Evolutionary conservation across 2,113 vertebrate genomes (phyloP).

Genomic region (Lepus timidus): DNA sequence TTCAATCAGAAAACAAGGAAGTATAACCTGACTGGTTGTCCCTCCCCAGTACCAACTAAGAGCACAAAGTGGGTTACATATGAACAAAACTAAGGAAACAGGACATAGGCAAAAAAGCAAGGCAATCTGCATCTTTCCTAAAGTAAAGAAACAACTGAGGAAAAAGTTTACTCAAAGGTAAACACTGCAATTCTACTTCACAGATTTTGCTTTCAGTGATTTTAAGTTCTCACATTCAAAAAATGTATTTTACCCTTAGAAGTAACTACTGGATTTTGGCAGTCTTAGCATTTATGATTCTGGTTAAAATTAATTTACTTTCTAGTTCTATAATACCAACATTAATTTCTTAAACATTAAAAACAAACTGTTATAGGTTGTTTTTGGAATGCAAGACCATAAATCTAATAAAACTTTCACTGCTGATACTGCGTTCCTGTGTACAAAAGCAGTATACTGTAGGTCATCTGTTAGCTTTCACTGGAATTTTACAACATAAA

Average conservation of each 20-base stretch:
- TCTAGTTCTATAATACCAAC: constrained; percentile 27
- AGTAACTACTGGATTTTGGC: neutral
- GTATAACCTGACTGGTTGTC: neutral
- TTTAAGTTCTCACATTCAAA: constrained; percentile 53
- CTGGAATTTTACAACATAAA: constrained; percentile 44
- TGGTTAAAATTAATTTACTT: constrained; percentile 48
- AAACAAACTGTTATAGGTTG: constrained; percentile 28
- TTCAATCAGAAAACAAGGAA: constrained; percentile 50
- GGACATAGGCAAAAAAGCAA: neutral
- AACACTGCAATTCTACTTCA: constrained; percentile 12
- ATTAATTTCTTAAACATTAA: constrained; percentile 34
- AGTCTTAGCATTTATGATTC: constrained; percentile 41
- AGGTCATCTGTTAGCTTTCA: neutral
- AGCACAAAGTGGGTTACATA: neutral
- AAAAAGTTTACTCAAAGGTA: neutral
- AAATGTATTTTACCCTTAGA: constrained; percentile 24
- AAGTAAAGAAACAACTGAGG: constrained; percentile 6
- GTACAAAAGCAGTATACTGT: neutral
- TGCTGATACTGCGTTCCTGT: neutral
- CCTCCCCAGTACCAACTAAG: neutral
- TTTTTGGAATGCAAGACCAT: constrained; percentile 28
- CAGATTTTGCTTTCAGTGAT: constrained; percentile 37
- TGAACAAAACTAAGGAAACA: neutral
- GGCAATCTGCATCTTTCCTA: neutral
- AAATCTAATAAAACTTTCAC: constrained; percentile 15